These are phyloP conservation scores for Pseudomugil tenellus DNA, from an alignment of 2,797 vertebrate species.

Conservation along the genomic window DNA sequence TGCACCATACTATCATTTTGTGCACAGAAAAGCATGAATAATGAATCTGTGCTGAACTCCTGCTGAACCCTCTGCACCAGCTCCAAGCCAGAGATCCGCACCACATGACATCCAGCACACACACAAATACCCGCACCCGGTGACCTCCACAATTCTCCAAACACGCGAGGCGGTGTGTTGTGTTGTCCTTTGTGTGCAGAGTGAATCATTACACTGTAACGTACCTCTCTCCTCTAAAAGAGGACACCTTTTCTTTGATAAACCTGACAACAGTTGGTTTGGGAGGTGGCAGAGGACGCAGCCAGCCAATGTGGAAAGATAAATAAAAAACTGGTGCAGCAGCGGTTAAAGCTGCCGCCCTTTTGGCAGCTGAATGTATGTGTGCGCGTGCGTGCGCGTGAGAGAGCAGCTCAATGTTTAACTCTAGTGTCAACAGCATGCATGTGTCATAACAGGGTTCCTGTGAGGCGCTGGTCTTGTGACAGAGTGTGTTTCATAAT, in stretches of 20 bases:
- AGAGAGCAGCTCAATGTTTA: conserved; percentile 72
- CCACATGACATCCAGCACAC: conserved; percentile 67
- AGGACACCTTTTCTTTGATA: conserved; percentile 65
- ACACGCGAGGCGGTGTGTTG: conserved; percentile 45
- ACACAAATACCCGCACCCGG: conserved; percentile 44
- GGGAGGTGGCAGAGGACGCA: conserved; percentile 45
- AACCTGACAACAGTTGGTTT: conserved; percentile 62
- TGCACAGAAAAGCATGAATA: conserved; percentile 74
- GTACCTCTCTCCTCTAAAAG: conserved; percentile 66
- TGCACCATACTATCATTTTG: conserved; percentile 40
- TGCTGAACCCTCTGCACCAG: conserved; percentile 70
- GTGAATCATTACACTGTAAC: conserved; percentile 63
- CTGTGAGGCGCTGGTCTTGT: conserved; percentile 69
- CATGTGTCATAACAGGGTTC: conserved; percentile 80
- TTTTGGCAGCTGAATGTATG: conserved; percentile 55
- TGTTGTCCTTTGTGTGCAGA: conserved; percentile 40
- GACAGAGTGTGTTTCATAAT: conserved; percentile 75
- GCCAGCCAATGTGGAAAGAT: conserved; percentile 66
- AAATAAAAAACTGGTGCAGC: conserved; percentile 67
- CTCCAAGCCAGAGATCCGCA: conserved; percentile 67
- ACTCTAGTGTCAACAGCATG: conserved; percentile 75
- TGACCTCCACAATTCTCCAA: conserved; percentile 63
- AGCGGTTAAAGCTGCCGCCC: conserved; percentile 68
- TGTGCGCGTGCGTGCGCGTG: conserved; percentile 25
- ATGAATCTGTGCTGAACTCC: conserved; percentile 77